phyloP scores from a whole-genome alignment of 37 sponge, comb jelly and placozoan genomes.

The Halichondria panicea region DNA sequence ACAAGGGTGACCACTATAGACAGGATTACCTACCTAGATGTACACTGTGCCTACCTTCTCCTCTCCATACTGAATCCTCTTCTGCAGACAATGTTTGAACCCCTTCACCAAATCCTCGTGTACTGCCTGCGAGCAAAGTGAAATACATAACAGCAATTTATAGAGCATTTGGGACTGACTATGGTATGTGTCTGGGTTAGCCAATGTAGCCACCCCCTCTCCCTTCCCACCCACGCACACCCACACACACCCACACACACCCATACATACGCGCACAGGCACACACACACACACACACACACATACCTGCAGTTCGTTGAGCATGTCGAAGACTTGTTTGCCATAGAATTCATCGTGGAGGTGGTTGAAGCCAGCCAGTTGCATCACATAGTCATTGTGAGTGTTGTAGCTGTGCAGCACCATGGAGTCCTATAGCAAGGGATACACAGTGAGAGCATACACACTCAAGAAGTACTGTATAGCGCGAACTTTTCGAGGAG shows the following conservation, averaged over 20 bases:
- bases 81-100: slow-evolving; percentile 33
- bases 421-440: slow-evolving; percentile 40
- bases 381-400: slow-evolving; percentile 69
- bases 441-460: no score
- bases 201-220: no score
- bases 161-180: no score
- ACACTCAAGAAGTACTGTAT: no score
- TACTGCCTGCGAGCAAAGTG: slow-evolving; percentile 57
- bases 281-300: not conserved
- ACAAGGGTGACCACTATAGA: no score
- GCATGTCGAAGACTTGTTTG: slow-evolving; percentile 50
- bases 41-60: slow-evolving; percentile 32
- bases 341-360: slow-evolving; percentile 47
- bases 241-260: no score
- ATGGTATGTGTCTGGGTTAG: no score
- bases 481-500: no score
- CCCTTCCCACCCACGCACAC: no score
- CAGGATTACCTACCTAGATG: no score
- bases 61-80: slow-evolving; percentile 5
- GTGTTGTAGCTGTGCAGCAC: slow-evolving; percentile 74
- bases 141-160: no score
- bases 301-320: slow-evolving; percentile 57
- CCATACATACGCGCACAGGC: no score
- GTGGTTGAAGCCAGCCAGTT: slow-evolving; percentile 39
- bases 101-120: slow-evolving; percentile 60